phyloP scores from a whole-genome alignment of 2,888 invertebrate species.

The Diploptera punctata region DNA sequence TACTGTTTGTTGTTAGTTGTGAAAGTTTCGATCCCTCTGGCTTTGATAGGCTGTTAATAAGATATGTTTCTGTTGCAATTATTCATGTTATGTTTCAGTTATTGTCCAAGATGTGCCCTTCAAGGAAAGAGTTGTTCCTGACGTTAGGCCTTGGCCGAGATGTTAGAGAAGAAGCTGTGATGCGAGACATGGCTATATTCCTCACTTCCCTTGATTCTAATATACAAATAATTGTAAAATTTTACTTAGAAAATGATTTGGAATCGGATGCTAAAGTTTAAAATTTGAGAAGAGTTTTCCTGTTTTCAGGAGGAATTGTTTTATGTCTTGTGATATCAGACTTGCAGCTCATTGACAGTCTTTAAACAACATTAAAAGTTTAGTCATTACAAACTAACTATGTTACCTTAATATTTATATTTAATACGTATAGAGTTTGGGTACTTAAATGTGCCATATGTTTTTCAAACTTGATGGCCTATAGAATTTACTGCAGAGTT shows the following conservation, averaged over 20 bases:
- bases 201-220: slow-evolving; percentile 64
- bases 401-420: no score
- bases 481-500: background rate
- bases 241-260: slow-evolving; percentile 65
- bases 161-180: slow-evolving; percentile 51
- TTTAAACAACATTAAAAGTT: no score
- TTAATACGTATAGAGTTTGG: no score
- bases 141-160: slow-evolving; percentile 57
- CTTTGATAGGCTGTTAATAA: background rate
- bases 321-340: no score
- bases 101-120: slow-evolving; percentile 68
- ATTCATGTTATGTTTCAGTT: slow-evolving; percentile 58
- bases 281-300: slow-evolving; percentile 27
- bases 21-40: background rate
- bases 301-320: no score
- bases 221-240: slow-evolving; percentile 64
- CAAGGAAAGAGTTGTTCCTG: slow-evolving; percentile 62
- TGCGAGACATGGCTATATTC: slow-evolving; percentile 56
- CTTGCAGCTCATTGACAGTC: no score
- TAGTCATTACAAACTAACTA: no score
- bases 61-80: background rate
- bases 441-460: slow-evolving; percentile 11
- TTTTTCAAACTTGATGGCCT: background rate
- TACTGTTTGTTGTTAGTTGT: no score
- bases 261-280: slow-evolving; percentile 56